These are phyloP conservation scores for Rutilus rutilus DNA, from an alignment of 2,113 vertebrate species.

Conservation along the genomic window DNA sequence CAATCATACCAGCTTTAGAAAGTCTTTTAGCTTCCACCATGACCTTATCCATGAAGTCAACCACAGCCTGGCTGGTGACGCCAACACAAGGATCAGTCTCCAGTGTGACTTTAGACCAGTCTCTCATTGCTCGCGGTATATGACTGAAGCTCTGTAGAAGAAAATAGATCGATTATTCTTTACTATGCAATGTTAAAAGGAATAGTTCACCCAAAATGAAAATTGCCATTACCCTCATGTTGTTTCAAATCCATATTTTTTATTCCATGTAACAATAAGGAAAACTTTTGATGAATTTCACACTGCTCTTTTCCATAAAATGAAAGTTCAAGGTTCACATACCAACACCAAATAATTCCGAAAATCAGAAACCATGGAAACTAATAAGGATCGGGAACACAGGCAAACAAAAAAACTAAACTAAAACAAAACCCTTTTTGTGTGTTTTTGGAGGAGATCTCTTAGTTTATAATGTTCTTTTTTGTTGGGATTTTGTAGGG, in stretches of 20 bases:
- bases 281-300: not conserved
- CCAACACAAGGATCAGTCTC: conserved; percentile 76
- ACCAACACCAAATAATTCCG: too few relatives aligned
- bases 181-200: not conserved
- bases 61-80: conserved; percentile 69
- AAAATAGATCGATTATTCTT: not conserved
- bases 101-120: conserved; percentile 73
- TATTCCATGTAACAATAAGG: not conserved
- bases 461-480: too few relatives aligned
- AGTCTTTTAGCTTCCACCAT: conserved; percentile 71
- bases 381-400: too few relatives aligned
- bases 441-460: too few relatives aligned
- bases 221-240: not conserved
- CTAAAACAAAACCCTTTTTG: too few relatives aligned
- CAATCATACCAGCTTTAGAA: conserved; percentile 70
- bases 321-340: too few relatives aligned
- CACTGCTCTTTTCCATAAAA: not conserved
- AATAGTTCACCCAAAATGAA: not conserved
- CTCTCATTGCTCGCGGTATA: conserved; percentile 66
- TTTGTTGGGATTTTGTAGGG: too few relatives aligned
- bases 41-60: conserved; percentile 68
- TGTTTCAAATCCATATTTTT: not conserved
- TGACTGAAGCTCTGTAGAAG: conserved; percentile 51
- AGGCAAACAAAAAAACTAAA: too few relatives aligned
- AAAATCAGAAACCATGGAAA: too few relatives aligned